Conservation (phyloP, 2,797 vertebrate genomes). For the Crypturellus tataupa region DNA sequence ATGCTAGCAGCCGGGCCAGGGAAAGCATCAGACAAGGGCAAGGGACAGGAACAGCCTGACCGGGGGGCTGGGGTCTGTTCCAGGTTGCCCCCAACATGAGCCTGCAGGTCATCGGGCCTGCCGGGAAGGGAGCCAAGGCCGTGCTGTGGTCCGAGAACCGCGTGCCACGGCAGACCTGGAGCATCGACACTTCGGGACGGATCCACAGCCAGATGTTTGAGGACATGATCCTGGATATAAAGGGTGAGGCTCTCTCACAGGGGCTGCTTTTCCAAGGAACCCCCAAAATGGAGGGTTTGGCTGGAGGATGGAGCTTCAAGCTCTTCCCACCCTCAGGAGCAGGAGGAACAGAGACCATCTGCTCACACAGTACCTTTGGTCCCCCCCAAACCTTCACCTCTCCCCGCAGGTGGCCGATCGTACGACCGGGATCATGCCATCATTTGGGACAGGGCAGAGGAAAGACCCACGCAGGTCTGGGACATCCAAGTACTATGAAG, state of each 20-base stretch:
- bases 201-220: constrained; percentile 89
- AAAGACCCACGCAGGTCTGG: constrained; percentile 88
- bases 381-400: not conserved
- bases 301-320: rapidly evolving
- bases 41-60: not conserved
- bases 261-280: not conserved
- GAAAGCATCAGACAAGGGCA: rapidly evolving
- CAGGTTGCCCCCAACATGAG: constrained; percentile 89
- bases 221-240: constrained; percentile 90
- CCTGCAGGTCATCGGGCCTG: constrained; percentile 91
- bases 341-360: too few species aligned
- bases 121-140: constrained; percentile 86
- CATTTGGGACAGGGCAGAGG: constrained; percentile 83
- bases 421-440: constrained; percentile 91
- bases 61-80: not conserved
- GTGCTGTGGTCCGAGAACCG: constrained; percentile 92
- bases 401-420: constrained; percentile 84
- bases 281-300: rapidly evolving
- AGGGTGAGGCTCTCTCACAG: constrained; percentile 82
- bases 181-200: constrained; percentile 80
- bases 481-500: constrained; percentile 85
- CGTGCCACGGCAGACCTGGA: constrained; percentile 91
- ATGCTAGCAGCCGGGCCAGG: too few species aligned
- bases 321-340: rapidly evolving
- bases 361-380: not conserved